Base-by-base conservation (phyloP, 2,888 invertebrate genomes). In the Parthenolecanium corni region DNA sequence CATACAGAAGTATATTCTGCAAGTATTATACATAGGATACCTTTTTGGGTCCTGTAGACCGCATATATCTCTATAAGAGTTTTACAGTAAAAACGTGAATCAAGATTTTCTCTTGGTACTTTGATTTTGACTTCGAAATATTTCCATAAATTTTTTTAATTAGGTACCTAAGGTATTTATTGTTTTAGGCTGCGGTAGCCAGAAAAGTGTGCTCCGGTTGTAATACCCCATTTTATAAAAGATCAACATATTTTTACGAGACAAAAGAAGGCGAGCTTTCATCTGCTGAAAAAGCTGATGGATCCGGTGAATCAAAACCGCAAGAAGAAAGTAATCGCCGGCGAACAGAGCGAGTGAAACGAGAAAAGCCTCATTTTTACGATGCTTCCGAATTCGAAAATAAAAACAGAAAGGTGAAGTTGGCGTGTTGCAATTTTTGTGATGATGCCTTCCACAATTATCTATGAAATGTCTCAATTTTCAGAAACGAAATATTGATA, bases 341-440 rank as follows among this genome's bases (percentile, higher is more conserved):
- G 53, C 74, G 84, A 67, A 88, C 88, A 0, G 84, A 85, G 67
- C 74, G 89, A 62, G 83, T 87, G 5, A 79, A 85, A 65, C 75
- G 88, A 64, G 83, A 85, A 18, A 86, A 87, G 70, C 86, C 87
- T 1, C 85, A 88, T 76, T 89, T 86, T 73, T 89, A 89, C 68
- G 88, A 89, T 74, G 82, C 86, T 0, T 79, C 86, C 66, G 85
- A 87, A 70, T 87, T 84, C 71, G 85, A 87, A 71, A 86, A 85
- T 70, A 83, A 86, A 71, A 64, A 58, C 9, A 65, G 65, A 52
- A 66, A 61, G 52, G 65, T 65, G 42, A n/a, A n/a, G n/a, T n/a
- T n/a, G n/a, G n/a, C 18, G 14, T 38, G 18, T 31, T 21, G 21
- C 25, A 44, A 6, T 12, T 52, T 52, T 11, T 18, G 3, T 62